Base-by-base conservation (phyloP, 1,140 invertebrate species). In the Thalassaphorura encarpata region DNA sequence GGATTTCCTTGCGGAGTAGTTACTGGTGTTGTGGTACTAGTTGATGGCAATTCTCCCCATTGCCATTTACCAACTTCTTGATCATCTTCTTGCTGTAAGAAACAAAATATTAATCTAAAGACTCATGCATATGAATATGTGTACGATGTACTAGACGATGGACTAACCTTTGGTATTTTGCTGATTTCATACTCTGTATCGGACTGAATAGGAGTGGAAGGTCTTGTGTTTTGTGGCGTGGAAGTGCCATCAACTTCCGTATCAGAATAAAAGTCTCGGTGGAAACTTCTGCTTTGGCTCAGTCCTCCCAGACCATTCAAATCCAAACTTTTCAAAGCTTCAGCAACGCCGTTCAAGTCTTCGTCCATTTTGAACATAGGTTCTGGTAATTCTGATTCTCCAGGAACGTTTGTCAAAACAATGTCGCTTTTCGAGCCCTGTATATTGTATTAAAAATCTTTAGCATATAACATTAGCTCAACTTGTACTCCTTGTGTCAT, bases 31-130 rank as follows among this genome's bases (percentile, higher is more conserved):
- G 39, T 53, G 16, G 21, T 51, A 24, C 58, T 58, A 29, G 62
- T 61, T 11, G 71, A 83, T 0, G 95, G 95, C 43, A 98, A 75
- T 70, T 97, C 89, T 26, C 95, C 96, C 96, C 96, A 99, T 63
- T 87, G 83, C 96, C 96, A 99, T 33, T 59, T 64, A 18, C 31
- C 51, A 53, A 68, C 61, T 39, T 64, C 60, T 16, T 68, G 66
- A 49, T 54, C 66, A 19, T 50, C 58, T 52, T 48, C 48, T 43
- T 66, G 61, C 21, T 61, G n/a, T 42, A 51, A 29, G 27, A 43
- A 53, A 28, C 3, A 19, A 53, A 4, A 42, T 18, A 45, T 36
- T 45, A 31, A 18, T 50, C 13, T 50, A 31, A 33, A 5, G 23
- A 21, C 39, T 27, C 27, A 23, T 41, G 21, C 19, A 23, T 47